Evolutionary conservation across 2,797 vertebrate species (phyloP).

Genomic region (Myripristis murdjan): DNA sequence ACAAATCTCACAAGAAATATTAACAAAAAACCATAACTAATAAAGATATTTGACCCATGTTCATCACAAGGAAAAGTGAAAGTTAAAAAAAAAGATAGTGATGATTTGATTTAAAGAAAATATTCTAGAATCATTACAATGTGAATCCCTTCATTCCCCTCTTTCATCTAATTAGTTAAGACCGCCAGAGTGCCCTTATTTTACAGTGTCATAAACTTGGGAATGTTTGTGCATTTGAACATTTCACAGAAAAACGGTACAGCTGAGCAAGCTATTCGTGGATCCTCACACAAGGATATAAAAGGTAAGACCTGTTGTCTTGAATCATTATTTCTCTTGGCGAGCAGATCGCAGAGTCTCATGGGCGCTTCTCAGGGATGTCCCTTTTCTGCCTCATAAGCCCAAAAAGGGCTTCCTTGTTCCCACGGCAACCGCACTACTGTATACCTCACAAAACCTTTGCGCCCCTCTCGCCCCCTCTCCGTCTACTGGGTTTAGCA

Average conservation of each 20-base stretch:
- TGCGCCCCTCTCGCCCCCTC: constrained; percentile 49
- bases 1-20: background rate
- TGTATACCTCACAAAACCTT: constrained; percentile 81
- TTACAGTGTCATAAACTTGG: constrained; percentile 13
- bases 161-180: background rate
- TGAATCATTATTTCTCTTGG: constrained; percentile 69
- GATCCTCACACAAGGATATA: constrained; percentile 66
- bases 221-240: constrained; percentile 26
- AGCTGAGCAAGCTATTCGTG: constrained; percentile 34
- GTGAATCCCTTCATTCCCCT: too few species aligned
- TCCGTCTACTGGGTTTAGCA: constrained; percentile 67
- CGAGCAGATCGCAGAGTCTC: constrained; percentile 59
- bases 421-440: constrained; percentile 68
- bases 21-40: too few species aligned
- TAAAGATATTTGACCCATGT: too few species aligned
- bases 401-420: constrained; percentile 63
- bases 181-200: background rate
- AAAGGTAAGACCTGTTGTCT: constrained; percentile 76
- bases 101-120: too few species aligned
- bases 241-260: constrained; percentile 34
- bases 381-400: constrained; percentile 73
- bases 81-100: too few species aligned
- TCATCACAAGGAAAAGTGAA: too few species aligned
- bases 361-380: constrained; percentile 48
- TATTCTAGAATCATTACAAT: too few species aligned